Evolutionary conservation across 2,113 vertebrate species (phyloP), one percentile per base, ranked within the genome.

Genomic region (Verasper variegatus): DNA sequence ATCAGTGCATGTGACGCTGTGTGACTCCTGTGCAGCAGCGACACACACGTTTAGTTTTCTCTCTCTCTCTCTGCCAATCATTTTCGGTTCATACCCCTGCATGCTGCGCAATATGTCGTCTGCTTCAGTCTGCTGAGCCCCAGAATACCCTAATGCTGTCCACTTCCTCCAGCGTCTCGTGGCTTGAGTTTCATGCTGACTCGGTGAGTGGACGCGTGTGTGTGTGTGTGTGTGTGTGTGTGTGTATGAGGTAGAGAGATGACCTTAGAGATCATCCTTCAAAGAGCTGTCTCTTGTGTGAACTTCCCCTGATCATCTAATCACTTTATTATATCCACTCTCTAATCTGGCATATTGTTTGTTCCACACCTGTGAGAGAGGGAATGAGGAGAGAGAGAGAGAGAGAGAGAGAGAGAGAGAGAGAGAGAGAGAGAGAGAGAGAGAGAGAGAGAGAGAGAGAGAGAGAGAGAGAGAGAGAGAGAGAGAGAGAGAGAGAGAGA

Each of bases 131-230:
- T 89, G 88, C 89, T 90, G 88, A 92, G 69, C 64, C 76, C 61
- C 58, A 77, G 63, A 86, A 56, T 24, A 81, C 31, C 64, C 59
- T 70, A 81, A 78, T 58, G 72, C 86, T 73, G 83, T 89, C 78
- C 87, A 90, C 90, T 92, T 92, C 90, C 89, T 91, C 79, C 75
- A 71, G 77, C 15, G 13, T 64, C 81, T 83, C 74, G 68, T 68
- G 85, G 85, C 76, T 92, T 92, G n/a, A 80, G 84, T 93, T 92
- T 92, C 92, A 91, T 92, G 89, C 89, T 92, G 90, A 91, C 86
- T 84, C 51, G 5, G 64, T 72, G 74, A 54, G 42, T 73, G 37
- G 59, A 45, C 35, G 27, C 60, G 66, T 70, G 76, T 67, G 35
- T 54, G 47, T 21, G n/a, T 35, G 51, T 45, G n/a, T 35, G 51